Base-by-base conservation (phyloP, 2,888 invertebrate species). In the Leucozona laternaria region DNA sequence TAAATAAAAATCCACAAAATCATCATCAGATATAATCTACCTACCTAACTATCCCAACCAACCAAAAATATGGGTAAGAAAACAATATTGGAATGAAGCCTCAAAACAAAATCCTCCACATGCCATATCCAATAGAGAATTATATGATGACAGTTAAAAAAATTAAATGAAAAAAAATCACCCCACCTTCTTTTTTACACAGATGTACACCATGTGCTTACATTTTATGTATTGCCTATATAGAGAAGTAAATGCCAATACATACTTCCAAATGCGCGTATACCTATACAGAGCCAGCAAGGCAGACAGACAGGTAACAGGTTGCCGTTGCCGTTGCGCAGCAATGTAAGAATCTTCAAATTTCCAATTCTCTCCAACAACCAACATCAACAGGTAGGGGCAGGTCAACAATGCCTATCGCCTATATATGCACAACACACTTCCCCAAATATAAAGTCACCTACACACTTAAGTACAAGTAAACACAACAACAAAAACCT, bases 61-160 rank as follows among this genome's bases (percentile, higher is more conserved):
- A 86, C 85, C 85, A 86, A 81, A 86, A 81, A 81, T 86, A 78
- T 81, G 77, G 70, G 77, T 78, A 70, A 73, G 68, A 73, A 34
- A 62, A 62, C 73, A 73, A 57, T 57, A 57, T 62, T 75, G 40
- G 55, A 62, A 70, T 64, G n/a, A 70, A 73, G 62, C 78, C n/a
- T 37, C 58, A 43, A 50, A 79, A 50, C 70, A 76, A 43, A 37
- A n/a, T 43, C 50, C 68, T 64, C 72, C 40, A 11, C 57, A 70
- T 73, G 58, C 72, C 40, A 11, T 53, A 70, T 73, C 85, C 85
- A 81, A 86, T 86, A 50, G 78, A 73, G 81, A 85, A 60, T 6
- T 31, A 50, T 53, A 64, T 80, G 40, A 60, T 40, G 58, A 17
- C 28, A 15, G 22, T 17, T 43, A 55, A 68, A 72, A 20, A 48